Evolutionary conservation across 1,140 invertebrate species (phyloP), one percentile per base, ranked within the genome.

Genomic region (Sweltsa coloradensis): DNA sequence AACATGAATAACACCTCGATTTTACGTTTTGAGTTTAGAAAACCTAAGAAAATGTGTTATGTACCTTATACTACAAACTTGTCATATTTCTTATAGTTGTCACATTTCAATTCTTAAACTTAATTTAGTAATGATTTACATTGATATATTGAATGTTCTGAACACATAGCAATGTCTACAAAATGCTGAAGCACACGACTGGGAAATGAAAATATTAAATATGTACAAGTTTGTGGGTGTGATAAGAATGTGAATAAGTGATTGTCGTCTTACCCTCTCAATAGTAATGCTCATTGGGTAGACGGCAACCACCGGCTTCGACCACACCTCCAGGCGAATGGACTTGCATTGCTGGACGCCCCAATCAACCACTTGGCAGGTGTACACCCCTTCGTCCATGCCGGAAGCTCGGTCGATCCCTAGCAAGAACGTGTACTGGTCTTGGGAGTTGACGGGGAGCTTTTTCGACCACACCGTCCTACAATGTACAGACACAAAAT

Each of bases 341-440:
- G 78, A 78, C 50, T 79, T 74, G 58, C 85, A 87, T 48, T 85
- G 76, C 45, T 85, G 73, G 11, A 82, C 65, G n/a, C 75, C 79
- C 62, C 75, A 77, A 54, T 85, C 82, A n/a, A 74, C 70, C 11
- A 82, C 74, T 54, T 75, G 68, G 56, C 85, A 87, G 2, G 80
- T 81, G 64, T 84, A 86, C 24, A 74, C 67, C 21, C 85, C 85
- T 11, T 74, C 70, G 56, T 88, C 85, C 7, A 79, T 64, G 19
- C 70, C 64, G 27, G 72, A 74, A 0, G 81, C 78, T 54, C 74
- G 75, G 21, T 76, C 74, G 34, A 87, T 73, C 0, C 75, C 78
- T 44, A 88, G 63, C 14, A 82, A 60, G 2, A 81, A 80, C 51
- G 76, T 82, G 34, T 79, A 78, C 45, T 77, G 66, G 51, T 83